Evolutionary conservation across 2,797 vertebrate species (phyloP).

Genomic region (Coregonus sp.): DNA sequence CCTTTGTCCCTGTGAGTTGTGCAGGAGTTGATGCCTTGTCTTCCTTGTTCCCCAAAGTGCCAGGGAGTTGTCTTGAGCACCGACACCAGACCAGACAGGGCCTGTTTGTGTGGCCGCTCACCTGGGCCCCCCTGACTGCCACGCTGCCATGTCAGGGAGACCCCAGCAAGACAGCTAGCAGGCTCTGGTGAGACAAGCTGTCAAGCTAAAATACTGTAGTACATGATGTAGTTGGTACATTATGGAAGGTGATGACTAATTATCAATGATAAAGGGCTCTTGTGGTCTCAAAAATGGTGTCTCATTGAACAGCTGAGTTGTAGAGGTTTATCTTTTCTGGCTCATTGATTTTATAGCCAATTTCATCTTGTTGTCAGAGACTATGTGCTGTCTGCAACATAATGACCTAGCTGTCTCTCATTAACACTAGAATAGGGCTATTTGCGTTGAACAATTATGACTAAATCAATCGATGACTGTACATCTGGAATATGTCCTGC

Average conservation of each 20-base stretch:
- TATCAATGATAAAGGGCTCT: background rate
- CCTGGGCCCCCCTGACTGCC: constrained; percentile 47
- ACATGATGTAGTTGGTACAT: background rate
- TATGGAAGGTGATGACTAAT: background rate
- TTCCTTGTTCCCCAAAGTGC: constrained; percentile 39
- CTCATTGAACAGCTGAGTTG: background rate
- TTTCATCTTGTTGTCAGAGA: background rate
- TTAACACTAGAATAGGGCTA: background rate
- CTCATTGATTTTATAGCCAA: background rate
- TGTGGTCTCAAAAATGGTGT: background rate
- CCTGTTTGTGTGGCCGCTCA: constrained; percentile 69
- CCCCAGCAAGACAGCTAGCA: constrained; percentile 32
- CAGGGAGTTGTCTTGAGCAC: constrained; percentile 54
- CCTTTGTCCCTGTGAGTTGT: background rate
- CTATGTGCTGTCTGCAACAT: background rate
- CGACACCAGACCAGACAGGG: constrained; percentile 63
- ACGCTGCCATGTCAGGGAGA: constrained; percentile 61
- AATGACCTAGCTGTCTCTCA: background rate
- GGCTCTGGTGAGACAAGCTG: constrained; percentile 64
- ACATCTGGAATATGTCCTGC: constrained; percentile 5
- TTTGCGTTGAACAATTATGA: constrained; percentile 40
- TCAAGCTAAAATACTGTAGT: background rate
- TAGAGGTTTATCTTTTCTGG: background rate
- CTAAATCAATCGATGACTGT: constrained; percentile 24
- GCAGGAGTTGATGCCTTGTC: background rate